Base-by-base conservation (phyloP, 2,888 invertebrate genomes). In the Mimumesa dahlbomi region DNA sequence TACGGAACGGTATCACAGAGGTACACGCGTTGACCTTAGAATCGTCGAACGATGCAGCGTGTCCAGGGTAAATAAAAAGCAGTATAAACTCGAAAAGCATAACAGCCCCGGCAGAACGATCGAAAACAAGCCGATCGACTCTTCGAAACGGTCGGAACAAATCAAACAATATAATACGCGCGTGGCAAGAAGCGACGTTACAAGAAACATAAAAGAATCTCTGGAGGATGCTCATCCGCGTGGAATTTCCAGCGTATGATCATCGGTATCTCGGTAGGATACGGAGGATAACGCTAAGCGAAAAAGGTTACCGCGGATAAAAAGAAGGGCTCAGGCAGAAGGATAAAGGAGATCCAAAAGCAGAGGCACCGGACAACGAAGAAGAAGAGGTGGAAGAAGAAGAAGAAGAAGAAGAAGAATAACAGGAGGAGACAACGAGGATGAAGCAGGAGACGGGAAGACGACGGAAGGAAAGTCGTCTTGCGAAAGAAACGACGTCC, bases 101-200 rank as follows among this genome's bases (percentile, higher is more conserved):
- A 36, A 42, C n/a, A 13, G 42, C 14, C 13, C n/a, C 9, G 29
- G 45, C 40, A 25, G n/a, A 45, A 46, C 49, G 69, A 70, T 59
- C 66, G 69, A 50, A 34, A 50, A 54, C 43, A 45, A 36, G 52
- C 6, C 63, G 68, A 57, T 68, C 68, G 61, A 29, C 38, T 50
- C 36, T 53, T 64, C 64, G 54, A 56, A 59, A 58, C 64, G 64
- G 69, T 50, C 69, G 69, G 64, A 59, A 59, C 72, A 69, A 72
- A 72, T 72, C 69, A 69, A 72, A 72, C 64, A 72, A 64, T 69
- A 64, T 69, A 69, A 72, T 69, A 72, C 64, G 64, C 69, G 69
- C 69, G 72, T 69, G 72, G 72, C 69, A 72, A 72, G 72, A 72
- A 69, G 59, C 45, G 57, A 68, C 52, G 63, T 62, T 54, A 56